These are phyloP conservation scores for Acrocephalus scirpaceus DNA, from an alignment of 2,797 vertebrate genomes.

Conservation along the genomic window DNA sequence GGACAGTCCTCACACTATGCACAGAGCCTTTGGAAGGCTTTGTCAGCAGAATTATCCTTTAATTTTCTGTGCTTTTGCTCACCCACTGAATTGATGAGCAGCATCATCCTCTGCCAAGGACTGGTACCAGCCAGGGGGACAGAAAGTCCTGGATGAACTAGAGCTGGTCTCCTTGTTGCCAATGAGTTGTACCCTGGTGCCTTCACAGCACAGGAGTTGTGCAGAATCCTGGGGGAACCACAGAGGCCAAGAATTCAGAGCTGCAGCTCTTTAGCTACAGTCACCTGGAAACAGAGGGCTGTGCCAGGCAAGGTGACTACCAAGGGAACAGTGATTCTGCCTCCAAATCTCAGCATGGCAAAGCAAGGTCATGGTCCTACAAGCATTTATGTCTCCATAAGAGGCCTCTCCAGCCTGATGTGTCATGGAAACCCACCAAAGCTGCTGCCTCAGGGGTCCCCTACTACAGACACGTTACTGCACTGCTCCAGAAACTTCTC, in stretches of 20 bases:
- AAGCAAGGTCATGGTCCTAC: background rate
- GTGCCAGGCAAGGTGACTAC: background rate
- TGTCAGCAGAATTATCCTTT: background rate
- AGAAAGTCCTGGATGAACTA: background rate
- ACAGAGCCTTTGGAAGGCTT: background rate
- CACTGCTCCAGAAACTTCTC: background rate
- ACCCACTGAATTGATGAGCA: background rate
- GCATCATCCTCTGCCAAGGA: background rate
- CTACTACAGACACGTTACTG: background rate
- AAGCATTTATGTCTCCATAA: accelerated
- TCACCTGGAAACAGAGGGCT: background rate
- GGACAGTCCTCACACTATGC: background rate
- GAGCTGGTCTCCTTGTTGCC: background rate
- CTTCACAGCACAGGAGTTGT: background rate
- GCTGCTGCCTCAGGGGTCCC: background rate
- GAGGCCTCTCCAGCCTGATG: background rate
- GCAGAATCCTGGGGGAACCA: background rate
- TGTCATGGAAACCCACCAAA: background rate
- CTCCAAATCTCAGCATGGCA: background rate
- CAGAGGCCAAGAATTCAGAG: background rate
- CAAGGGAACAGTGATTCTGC: background rate
- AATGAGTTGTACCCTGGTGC: background rate
- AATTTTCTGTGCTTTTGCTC: background rate
- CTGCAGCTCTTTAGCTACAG: background rate
- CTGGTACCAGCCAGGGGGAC: background rate